phyloP scores from a whole-genome alignment of 1,140 invertebrate species.

The Onthophagus taurus region DNA sequence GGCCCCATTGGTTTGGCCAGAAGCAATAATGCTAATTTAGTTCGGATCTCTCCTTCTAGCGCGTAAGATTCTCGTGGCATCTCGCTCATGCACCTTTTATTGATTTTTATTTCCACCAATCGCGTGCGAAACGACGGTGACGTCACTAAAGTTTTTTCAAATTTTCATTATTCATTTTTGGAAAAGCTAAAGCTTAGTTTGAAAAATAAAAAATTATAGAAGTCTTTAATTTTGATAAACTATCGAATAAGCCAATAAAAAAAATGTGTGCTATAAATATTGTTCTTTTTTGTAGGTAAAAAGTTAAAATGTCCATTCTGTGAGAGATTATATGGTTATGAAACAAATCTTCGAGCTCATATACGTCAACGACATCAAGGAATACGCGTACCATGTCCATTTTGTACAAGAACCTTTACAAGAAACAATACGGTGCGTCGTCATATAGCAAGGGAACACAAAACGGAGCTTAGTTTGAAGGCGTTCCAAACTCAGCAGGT shows the following conservation, averaged over 20 bases:
- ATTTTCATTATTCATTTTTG: background rate
- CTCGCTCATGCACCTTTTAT: too few species aligned
- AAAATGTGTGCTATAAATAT: background rate
- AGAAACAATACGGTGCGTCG: constrained; percentile 82
- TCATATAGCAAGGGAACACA: constrained; percentile 79
- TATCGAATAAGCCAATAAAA: background rate
- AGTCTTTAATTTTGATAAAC: background rate
- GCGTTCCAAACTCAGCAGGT: constrained; percentile 49
- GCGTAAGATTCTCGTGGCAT: too few species aligned
- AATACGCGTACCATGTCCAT: constrained; percentile 78
- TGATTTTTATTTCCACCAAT: too few species aligned
- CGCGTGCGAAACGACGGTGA: too few species aligned
- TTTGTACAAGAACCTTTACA: constrained; percentile 82
- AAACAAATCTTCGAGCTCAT: constrained; percentile 83
- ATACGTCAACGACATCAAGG: constrained; percentile 84
- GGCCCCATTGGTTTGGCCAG: too few species aligned
- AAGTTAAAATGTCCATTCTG: constrained; percentile 87
- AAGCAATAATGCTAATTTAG: too few species aligned
- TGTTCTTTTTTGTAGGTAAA: constrained; percentile 53
- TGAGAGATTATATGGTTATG: constrained; percentile 85
- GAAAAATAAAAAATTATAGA: background rate
- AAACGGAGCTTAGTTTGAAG: constrained; percentile 60
- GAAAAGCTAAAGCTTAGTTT: background rate
- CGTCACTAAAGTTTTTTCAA: too few species aligned
- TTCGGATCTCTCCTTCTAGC: too few species aligned